Evolutionary conservation across 2,888 invertebrate species (phyloP), one percentile per base, ranked within the genome.

Genomic region (Drosophila affinis): DNA sequence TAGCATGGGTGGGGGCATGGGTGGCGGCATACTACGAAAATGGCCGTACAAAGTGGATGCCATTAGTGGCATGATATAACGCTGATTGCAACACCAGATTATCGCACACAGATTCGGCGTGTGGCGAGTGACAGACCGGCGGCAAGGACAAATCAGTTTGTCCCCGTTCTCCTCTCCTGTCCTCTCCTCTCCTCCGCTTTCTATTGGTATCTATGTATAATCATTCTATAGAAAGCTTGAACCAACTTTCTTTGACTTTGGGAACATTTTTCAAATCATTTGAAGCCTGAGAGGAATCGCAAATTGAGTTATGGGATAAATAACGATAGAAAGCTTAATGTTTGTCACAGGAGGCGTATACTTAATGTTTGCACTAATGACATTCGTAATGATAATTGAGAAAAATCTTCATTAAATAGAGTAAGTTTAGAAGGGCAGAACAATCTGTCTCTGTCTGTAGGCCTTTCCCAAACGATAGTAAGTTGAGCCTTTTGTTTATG

Each of bases 11-110:
- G 46, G 24, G 32, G 14, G n/a, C n/a, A n/a, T n/a, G n/a, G n/a
- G n/a, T 9, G 14, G 49, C 24, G 6, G 24, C 21, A 53, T 44
- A 12, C 21, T 62, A 62, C 62, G 64, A 83, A 83, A 80, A 77
- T 67, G 67, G 59, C 57, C 72, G 53, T 56, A 77, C 81, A 75
- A 88, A 84, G 79, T 81, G 79, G 75, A 62, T 61, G 81, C 75
- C 77, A 88, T 85, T 88, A 84, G 76, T 84, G 72, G 58, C 56
- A 77, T 48, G 49, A 55, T 58, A 58, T 56, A 71, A 61, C 75
- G 70, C 67, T 77, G 77, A 77, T 74, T 76, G 83, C 67, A 67
- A 76, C 72, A 62, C 62, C 62, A 60, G 72, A 72, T 72, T 72
- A 72, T 72, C 39, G 39, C 72, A 47, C 72, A 72, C 72, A 71